Base-by-base conservation (phyloP, 2,888 invertebrate genomes). In the Silvanus unidentatus region DNA sequence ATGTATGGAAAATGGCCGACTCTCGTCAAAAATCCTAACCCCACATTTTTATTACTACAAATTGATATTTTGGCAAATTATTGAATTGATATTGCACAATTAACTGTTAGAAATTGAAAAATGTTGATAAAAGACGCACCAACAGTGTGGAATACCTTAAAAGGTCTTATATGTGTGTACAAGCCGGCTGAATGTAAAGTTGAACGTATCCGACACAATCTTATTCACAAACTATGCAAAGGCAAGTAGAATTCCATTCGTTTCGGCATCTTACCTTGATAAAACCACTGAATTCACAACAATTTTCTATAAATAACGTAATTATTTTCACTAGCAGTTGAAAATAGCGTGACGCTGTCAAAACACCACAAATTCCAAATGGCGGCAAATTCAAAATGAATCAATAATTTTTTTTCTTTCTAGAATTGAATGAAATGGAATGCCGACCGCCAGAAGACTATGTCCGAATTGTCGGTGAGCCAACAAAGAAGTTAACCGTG, bases 81-180 rank as follows among this genome's bases (percentile, higher is more conserved):
- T n/a, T n/a, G n/a, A n/a, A n/a, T n/a, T n/a, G n/a, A n/a, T n/a
- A n/a, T n/a, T n/a, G n/a, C n/a, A n/a, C n/a, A n/a, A n/a, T n/a
- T n/a, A n/a, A n/a, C n/a, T n/a, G n/a, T n/a, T 28, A 28, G 8
- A 28, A 9, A 28, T 28, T 9, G 11, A 42, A 43, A n/a, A 14
- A 64, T 62, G 60, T 43, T 59, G 15, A 50, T 54, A 27, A 57
- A 48, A 13, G 61, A 65, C 40, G 82, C 86, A 2, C 74, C 74
- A 29, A 62, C 72, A 30, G 79, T 84, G 2, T 89, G 80, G 73
- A 82, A 77, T 56, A 65, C 74, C 16, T 65, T 93, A 41, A 85
- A 84, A 69, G 91, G 92, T 16, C 62, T 91, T 5, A 73, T 89
- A 48, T 86, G 87, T 68, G 73, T 91, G 10, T 90, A 86, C 58